Evolutionary conservation across 1,140 invertebrate genomes (phyloP).

Genomic region (Acromyrmex echinatior): DNA sequence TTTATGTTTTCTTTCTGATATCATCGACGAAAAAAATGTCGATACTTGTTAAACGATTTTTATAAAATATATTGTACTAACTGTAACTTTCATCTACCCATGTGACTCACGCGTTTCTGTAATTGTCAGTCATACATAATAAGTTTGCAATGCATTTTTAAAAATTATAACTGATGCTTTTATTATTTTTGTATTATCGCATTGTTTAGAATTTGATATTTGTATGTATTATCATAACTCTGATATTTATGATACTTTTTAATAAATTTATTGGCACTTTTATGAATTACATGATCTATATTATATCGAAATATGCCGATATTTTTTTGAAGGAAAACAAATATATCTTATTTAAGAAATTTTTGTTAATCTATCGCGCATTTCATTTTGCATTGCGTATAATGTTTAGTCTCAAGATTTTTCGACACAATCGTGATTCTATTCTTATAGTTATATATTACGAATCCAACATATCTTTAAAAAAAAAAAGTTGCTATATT

Average conservation of each 20-base stretch:
- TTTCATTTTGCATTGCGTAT: background rate
- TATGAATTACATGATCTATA: background rate
- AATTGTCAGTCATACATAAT: background rate
- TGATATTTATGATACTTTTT: background rate
- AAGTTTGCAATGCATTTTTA: background rate
- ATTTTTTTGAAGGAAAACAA: background rate
- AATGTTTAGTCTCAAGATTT: background rate
- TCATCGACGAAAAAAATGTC: background rate
- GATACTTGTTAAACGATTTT: background rate
- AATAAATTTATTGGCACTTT: background rate
- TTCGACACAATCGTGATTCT: background rate
- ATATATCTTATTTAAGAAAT: background rate
- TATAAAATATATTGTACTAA: no score
- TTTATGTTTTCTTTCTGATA: background rate
- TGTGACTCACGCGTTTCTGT: background rate
- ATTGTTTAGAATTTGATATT: background rate
- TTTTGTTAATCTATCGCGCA: background rate
- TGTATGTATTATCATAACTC: background rate
- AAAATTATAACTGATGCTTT: background rate
- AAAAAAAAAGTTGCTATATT: slow-evolving; percentile 25
- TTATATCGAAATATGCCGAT: background rate
- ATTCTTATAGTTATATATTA: background rate
- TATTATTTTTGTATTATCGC: background rate
- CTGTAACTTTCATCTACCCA: background rate
- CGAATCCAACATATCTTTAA: slow-evolving; percentile 43